These are phyloP conservation scores for Hydrochoerus hydrochaeris DNA, from an alignment of 2,113 vertebrate genomes.

Conservation along the genomic window DNA sequence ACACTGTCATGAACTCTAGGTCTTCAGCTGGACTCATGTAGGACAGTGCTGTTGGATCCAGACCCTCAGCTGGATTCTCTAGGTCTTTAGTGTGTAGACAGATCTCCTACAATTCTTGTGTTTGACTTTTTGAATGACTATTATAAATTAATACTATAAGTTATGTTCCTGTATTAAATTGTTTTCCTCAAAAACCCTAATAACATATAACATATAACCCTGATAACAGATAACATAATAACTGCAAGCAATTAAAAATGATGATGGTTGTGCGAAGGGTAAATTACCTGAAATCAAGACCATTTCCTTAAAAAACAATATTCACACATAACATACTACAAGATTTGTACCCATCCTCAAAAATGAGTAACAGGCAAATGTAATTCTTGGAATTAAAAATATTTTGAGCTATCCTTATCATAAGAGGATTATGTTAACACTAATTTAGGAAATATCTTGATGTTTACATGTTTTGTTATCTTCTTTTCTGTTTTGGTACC, in stretches of 20 bases:
- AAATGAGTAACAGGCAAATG: not conserved
- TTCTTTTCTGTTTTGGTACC: not conserved
- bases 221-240: not conserved
- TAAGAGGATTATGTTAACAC: not conserved
- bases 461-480: not conserved
- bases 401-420: not conserved
- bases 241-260: not conserved
- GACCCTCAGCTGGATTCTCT: too few species aligned
- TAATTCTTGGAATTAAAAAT: not conserved
- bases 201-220: not conserved
- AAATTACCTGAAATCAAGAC: slow-evolving; percentile 17
- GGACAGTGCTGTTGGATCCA: too few species aligned
- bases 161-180: too few species aligned
- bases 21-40: too few species aligned
- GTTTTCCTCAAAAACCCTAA: too few species aligned
- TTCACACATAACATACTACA: not conserved
- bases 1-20: too few species aligned
- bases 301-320: not conserved
- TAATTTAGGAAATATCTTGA: not conserved
- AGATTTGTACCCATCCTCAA: not conserved
- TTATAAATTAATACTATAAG: too few species aligned
- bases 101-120: too few species aligned
- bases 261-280: not conserved
- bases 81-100: too few species aligned
- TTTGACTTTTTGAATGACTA: too few species aligned